Evolutionary conservation across 2,113 vertebrate genomes (phyloP).

Genomic region (Protobothrops flavoviridis): DNA sequence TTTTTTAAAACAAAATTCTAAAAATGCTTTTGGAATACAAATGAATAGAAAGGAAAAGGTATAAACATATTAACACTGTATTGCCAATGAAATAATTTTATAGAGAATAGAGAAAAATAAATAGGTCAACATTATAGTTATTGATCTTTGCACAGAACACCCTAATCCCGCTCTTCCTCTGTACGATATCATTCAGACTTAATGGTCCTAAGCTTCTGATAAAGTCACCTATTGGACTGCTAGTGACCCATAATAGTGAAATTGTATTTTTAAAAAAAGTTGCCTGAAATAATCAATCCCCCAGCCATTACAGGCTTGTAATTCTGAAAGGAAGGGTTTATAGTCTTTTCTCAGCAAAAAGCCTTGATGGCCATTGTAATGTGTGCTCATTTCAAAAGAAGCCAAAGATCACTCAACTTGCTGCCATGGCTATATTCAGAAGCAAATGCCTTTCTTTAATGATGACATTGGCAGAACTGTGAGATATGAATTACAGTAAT

Average conservation of each 20-base stretch:
- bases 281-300: not conserved
- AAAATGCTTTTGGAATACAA: not conserved
- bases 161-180: not conserved
- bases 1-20: not conserved
- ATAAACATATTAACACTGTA: not conserved
- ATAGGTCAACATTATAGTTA: not conserved
- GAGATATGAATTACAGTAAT: not conserved
- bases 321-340: not conserved
- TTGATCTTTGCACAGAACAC: conserved; percentile 8
- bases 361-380: accelerated
- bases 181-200: conserved; percentile 9
- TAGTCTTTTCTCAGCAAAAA: not conserved
- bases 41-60: not conserved
- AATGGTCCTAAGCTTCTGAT: not conserved
- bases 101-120: conserved; percentile 13
- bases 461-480: accelerated
- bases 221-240: not conserved
- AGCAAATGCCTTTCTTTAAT: not conserved
- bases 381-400: not conserved
- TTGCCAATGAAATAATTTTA: not conserved
- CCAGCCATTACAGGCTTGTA: not conserved
- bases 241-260: not conserved
- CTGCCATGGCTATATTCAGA: not conserved
- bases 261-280: not conserved
- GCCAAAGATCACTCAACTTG: conserved; percentile 15